phyloP scores from a whole-genome alignment of 2,888 invertebrate genomes.

The Drosophila algonquin region DNA sequence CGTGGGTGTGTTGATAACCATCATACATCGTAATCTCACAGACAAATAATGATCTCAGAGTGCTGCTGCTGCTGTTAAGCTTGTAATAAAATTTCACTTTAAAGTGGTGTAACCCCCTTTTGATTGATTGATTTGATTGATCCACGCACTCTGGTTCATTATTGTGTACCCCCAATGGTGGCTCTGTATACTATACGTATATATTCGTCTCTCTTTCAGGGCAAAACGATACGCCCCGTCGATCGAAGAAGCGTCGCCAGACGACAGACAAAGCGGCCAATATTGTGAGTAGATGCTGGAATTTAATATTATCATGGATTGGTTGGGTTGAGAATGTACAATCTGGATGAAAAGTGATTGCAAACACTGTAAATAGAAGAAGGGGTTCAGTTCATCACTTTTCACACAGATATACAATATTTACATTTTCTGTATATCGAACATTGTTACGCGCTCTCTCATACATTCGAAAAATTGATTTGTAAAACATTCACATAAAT shows the following conservation, averaged over 20 bases:
- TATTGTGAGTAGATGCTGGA: constrained; percentile 86
- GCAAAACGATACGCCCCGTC: constrained; percentile 84
- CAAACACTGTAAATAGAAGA: neutral
- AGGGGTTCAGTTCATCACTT: neutral
- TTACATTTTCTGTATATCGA: neutral
- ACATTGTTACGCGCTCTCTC: constrained; percentile 39
- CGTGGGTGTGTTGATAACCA: constrained; percentile 68
- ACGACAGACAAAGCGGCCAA: constrained; percentile 86
- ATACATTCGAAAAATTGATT: constrained; percentile 42
- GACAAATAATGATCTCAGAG: constrained; percentile 17
- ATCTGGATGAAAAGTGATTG: constrained; percentile 67
- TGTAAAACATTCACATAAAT: constrained; percentile 39
- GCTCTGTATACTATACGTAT: neutral
- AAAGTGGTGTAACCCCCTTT: neutral
- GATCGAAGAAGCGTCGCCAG: constrained; percentile 87
- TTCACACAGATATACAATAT: neutral
- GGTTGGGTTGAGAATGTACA: constrained; percentile 45
- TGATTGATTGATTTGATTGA: too few relatives aligned
- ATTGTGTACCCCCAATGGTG: neutral
- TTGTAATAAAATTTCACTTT: neutral
- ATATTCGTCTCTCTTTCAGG: constrained; percentile 54
- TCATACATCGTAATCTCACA: constrained; percentile 32
- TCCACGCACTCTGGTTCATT: neutral
- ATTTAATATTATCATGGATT: constrained; percentile 52
- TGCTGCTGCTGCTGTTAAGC: neutral